Evolutionary conservation across 37 sponge, comb jelly and placozoan species (phyloP).

Genomic region (Ephydatia muelleri): DNA sequence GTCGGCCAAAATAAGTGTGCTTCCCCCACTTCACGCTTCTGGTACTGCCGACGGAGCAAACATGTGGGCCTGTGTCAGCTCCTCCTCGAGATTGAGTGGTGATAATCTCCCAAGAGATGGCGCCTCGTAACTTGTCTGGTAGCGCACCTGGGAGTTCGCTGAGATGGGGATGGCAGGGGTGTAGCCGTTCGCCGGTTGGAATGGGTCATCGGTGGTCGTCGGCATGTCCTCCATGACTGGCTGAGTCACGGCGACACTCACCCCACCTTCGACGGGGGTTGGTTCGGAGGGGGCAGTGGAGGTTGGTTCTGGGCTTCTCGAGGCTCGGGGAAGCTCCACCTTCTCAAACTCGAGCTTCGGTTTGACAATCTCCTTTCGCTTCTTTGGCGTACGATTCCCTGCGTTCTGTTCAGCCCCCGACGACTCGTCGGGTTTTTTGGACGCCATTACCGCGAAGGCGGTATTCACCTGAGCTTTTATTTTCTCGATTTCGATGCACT

Average conservation of each 20-base stretch:
- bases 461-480: slow-evolving; percentile 56
- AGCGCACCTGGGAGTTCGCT: background rate
- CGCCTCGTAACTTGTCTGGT: background rate
- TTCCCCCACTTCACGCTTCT: background rate
- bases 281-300: background rate
- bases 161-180: background rate
- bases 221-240: background rate
- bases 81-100: slow-evolving; percentile 23
- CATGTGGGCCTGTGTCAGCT: slow-evolving; percentile 7
- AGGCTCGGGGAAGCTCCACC: slow-evolving; percentile 23
- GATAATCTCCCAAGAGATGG: slow-evolving; percentile 6
- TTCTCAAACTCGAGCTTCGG: slow-evolving; percentile 26
- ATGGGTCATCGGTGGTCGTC: background rate
- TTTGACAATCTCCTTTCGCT: slow-evolving; percentile 34
- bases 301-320: background rate
- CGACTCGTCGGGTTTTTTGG: slow-evolving; percentile 1
- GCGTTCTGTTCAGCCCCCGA: background rate
- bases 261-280: background rate
- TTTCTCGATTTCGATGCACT: slow-evolving; percentile 75
- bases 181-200: slow-evolving; percentile 3
- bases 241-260: background rate
- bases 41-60: background rate
- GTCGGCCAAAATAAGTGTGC: too few species aligned
- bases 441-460: slow-evolving; percentile 32
- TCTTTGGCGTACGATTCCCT: background rate